phyloP scores from a whole-genome alignment of 2,888 invertebrate species.

The Hymenopus coronatus region DNA sequence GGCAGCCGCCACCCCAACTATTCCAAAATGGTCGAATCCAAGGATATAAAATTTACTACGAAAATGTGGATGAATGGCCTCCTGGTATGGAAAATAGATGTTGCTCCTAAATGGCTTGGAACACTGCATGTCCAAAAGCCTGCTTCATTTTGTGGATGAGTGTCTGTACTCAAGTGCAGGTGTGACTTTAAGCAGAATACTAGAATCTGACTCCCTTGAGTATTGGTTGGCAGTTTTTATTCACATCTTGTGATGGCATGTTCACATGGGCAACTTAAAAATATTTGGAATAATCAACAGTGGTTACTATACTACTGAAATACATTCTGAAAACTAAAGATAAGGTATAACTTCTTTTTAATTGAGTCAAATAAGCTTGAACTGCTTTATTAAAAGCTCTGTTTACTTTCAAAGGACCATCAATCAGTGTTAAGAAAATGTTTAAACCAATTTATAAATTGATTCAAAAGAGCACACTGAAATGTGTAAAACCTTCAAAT shows the following conservation, averaged over 20 bases:
- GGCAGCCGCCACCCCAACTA: constrained; percentile 38
- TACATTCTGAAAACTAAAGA: too few species aligned
- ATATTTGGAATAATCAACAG: too few species aligned
- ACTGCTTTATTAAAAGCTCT: too few species aligned
- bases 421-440: too few species aligned
- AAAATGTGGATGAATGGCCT: constrained; percentile 35
- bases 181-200: not conserved
- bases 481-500: too few species aligned
- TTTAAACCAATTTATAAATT: too few species aligned
- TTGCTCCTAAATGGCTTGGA: not conserved
- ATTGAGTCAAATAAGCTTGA: too few species aligned
- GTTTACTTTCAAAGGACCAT: too few species aligned
- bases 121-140: not conserved
- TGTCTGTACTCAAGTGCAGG: not conserved
- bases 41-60: constrained; percentile 50
- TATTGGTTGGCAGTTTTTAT: not conserved
- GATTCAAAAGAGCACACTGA: too few species aligned
- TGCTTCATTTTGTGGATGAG: not conserved
- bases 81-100: constrained; percentile 22
- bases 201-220: not conserved
- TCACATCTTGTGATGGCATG: not conserved
- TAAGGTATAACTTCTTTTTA: too few species aligned
- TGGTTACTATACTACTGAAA: too few species aligned
- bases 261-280: not conserved
- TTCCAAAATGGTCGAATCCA: constrained; percentile 48